phyloP scores from a whole-genome alignment of 92 coral and sea anemone species.

The Epizoanthus stellaris region DNA sequence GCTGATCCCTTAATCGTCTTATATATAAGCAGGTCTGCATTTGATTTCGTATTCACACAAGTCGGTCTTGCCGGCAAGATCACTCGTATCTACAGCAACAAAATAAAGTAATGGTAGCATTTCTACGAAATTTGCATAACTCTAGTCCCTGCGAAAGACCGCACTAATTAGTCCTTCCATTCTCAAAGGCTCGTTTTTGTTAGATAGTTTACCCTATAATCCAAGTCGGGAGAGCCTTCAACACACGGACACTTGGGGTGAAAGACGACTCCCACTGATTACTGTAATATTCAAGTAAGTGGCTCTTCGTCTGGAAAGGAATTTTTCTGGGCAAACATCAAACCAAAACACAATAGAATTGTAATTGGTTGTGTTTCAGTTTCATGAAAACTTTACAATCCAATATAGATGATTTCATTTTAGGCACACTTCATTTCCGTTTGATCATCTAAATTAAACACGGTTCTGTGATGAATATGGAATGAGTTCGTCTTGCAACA shows the following conservation, averaged over 20 bases:
- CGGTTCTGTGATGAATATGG: constrained; percentile 10
- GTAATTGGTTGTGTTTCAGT: background rate
- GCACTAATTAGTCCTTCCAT: constrained; percentile 11
- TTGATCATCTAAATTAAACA: background rate
- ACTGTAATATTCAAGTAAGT: no score
- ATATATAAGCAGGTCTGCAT: background rate
- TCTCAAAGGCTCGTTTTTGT: background rate
- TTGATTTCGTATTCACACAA: background rate
- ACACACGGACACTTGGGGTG: background rate
- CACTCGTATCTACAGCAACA: constrained; percentile 26
- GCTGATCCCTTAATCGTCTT: constrained; percentile 1
- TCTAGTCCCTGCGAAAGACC: background rate
- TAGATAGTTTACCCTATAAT: background rate
- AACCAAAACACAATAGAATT: no score
- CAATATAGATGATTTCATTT: background rate
- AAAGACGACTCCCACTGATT: background rate
- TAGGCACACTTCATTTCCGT: background rate
- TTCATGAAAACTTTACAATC: background rate
- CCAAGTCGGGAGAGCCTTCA: background rate
- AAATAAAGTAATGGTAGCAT: constrained; percentile 4
- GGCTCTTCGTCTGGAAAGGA: no score
- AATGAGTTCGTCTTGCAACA: background rate
- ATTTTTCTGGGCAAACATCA: no score
- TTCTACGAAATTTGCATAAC: constrained; percentile 13
- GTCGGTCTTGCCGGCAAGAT: constrained; percentile 7